Base-by-base conservation (phyloP, 2,113 vertebrate genomes). In the Collichthys lucidus region DNA sequence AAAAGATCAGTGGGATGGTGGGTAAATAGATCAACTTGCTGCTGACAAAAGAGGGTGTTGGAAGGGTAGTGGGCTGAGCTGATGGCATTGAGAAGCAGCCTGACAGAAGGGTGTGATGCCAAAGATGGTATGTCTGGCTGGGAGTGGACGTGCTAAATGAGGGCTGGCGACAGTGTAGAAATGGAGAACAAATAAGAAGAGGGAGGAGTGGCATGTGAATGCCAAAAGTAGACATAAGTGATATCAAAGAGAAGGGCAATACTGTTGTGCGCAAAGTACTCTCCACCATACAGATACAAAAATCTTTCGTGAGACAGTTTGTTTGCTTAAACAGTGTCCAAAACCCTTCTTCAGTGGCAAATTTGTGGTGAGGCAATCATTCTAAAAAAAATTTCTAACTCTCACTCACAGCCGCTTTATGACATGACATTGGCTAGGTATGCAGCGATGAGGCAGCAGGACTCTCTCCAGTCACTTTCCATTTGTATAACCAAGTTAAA, bases 11-110 rank as follows among this genome's bases (percentile, higher is more conserved):
- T 85, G 74, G 86, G 86, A 93, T 88, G 90, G 80, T 89, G 89
- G 91, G 92, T 91, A 93, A 93, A 94, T 89, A 94, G 90, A 94
- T 93, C 92, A 94, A 94, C 94, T 93, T 88, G 87, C 80, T 56
- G 65, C 86, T 92, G 93, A 95, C 91, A 94, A 94, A 94, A 83
- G 88, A 85, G 89, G 80, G 75, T 68, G 82, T 77, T 70, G 87
- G 82, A 86, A 77, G 75, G 87, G 65, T 69, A 61, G 74, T 67
- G 79, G 75, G 79, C 68, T 78, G 80, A 77, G 86, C 74, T 67
- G 86, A 79, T 77, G 86, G 74, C 88, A 83, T 86, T 83, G 85
- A 92, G 83, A 85, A 74, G 68, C 69, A 11, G 77, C 44, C 80
- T 86, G 86, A 92, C 70, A 82, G 77, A 80, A 78, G 89, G 80